A percentile compares a stretch with the other conserved stretches of the same genome.
Conservation (phyloP, 2,113 vertebrate species). For the Pygoscelis antarcticus region DNA sequence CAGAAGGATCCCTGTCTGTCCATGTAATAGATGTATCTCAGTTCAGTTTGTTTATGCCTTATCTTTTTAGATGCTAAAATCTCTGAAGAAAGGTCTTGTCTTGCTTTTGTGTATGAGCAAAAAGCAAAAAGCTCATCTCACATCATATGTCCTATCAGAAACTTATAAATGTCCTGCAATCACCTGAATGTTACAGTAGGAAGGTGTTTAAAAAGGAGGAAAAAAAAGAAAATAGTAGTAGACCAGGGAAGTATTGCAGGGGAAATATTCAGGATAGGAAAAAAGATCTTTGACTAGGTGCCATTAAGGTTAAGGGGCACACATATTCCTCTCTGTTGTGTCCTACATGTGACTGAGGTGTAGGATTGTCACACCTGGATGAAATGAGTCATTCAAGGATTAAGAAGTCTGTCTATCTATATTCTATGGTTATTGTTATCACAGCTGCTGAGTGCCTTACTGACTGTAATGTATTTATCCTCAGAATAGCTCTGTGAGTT, state of each 20-base stretch:
- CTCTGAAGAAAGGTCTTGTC: not conserved
- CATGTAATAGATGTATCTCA: not conserved
- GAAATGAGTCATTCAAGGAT: not conserved
- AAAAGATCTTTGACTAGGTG: not conserved
- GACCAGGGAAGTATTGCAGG: not conserved
- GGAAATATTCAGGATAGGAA: not conserved
- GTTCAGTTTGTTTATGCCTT: not conserved
- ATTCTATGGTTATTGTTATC: not conserved
- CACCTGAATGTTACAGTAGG: not conserved
- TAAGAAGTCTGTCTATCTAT: not conserved
- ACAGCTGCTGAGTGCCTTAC: not conserved
- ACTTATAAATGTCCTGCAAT: not conserved
- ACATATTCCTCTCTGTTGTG: not conserved
- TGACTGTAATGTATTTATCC: not conserved
- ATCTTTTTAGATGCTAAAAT: not conserved
- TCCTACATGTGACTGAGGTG: not conserved
- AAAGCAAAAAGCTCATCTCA: not conserved
- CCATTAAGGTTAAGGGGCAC: not conserved
- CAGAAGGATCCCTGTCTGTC: not conserved
- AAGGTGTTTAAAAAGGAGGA: not conserved
- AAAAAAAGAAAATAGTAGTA: rapidly evolving
- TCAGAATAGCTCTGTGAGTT: not conserved
- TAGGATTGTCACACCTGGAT: not conserved
- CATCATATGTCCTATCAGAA: not conserved
- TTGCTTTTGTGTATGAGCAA: not conserved